These are phyloP conservation scores for Pantherophis alleghaniensis DNA, from an alignment of 2,797 vertebrate genomes.

Conservation along the genomic window DNA sequence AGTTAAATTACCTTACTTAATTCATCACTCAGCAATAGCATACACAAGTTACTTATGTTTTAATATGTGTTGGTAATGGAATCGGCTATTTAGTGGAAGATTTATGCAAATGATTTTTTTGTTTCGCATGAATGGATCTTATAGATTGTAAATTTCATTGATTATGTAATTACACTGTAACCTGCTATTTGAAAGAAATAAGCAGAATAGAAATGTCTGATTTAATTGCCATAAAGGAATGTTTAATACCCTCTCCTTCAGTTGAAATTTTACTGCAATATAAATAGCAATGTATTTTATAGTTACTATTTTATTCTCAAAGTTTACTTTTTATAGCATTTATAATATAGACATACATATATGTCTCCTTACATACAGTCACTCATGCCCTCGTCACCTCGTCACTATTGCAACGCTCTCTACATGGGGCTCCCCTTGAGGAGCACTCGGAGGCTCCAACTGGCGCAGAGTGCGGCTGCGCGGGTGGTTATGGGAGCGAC, in stretches of 20 bases:
- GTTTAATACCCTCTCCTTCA: constrained; percentile 19
- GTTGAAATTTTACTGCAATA: constrained; percentile 9
- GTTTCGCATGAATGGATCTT: constrained; percentile 57
- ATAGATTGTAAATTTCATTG: constrained; percentile 32
- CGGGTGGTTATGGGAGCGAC: too few species aligned
- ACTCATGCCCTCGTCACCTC: too few species aligned
- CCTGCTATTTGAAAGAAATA: constrained; percentile 42
- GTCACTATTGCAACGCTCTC: too few species aligned
- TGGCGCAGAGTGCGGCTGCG: too few species aligned
- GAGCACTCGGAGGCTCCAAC: too few species aligned
- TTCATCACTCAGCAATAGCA: constrained; percentile 5
- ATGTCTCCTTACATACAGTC: too few species aligned
- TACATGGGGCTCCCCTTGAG: too few species aligned
- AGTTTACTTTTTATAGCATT: not conserved
- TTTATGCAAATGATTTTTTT: constrained; percentile 53
- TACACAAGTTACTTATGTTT: constrained; percentile 52
- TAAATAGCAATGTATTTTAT: not conserved
- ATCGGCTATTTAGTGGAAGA: constrained; percentile 52
- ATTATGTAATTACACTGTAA: constrained; percentile 47
- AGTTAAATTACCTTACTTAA: not conserved
- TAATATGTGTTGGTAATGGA: constrained; percentile 51
- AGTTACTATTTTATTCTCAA: constrained; percentile 26
- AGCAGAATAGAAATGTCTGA: constrained; percentile 10
- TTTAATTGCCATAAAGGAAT: not conserved
- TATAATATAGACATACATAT: too few species aligned